Base-by-base conservation (phyloP, 2,113 vertebrate species). In the Phylloscopus whistleri region DNA sequence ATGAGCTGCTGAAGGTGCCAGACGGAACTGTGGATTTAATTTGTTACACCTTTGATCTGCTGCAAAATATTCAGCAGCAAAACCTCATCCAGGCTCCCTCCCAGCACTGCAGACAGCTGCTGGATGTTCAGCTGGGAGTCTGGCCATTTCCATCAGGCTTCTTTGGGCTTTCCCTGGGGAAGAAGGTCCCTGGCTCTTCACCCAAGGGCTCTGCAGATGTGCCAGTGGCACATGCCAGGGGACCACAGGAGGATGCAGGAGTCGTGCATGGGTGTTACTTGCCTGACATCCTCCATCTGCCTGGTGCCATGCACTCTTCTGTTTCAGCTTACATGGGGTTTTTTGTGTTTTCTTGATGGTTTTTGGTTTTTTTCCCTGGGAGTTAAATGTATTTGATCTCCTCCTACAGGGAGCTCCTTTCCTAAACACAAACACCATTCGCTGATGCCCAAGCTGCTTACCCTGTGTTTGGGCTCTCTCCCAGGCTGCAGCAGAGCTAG, bases 401-500 rank as follows among this genome's bases (percentile, higher is more conserved):
- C 56, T 84, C 56, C 64, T 74, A 20, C 26, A 21, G 0, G 2
- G 64, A 81, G 44, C 86, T 92, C 41, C 27, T 77, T 81, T 95
- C 76, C 68, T 51, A 3, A 44, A 39, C n/a, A 52, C 51, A 52
- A 70, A 91, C 80, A 69, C 37, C 51, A 37, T 73, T 84, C 2
- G 1, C 55, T 2, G 11, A 43, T 93, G 84, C 75, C 90, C 82
- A 70, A 52, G 82, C 79, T 91, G 51, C 60, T 94, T 94, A 69
- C 75, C 52, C 43, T 35, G 68, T 16, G 0, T 80, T 83, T 95
- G 90, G 78, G 89, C 83, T 88, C 67, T 66, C 55, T 95, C 94
- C 93, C 92, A 95, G 82, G 70, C 82, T 67, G 63, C 84, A 93
- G 72, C 74, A 4, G 72, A 93, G 91, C 85, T 81, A 68, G 60